phyloP scores from a whole-genome alignment of 2,888 invertebrate species.

The Bombyx huttoni region DNA sequence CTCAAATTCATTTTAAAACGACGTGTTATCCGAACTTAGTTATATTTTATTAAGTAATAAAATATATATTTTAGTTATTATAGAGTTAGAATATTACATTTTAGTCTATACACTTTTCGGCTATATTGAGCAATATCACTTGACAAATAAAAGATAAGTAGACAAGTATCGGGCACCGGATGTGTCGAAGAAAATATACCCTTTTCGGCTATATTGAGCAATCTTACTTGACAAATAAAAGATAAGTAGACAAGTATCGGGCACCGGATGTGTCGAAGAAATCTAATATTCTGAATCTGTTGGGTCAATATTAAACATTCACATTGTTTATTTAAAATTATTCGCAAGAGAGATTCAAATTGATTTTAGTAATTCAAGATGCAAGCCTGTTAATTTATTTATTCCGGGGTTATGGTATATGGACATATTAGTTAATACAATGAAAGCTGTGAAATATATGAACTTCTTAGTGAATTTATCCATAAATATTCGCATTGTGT shows the following conservation, averaged over 20 bases:
- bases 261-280: constrained; percentile 15
- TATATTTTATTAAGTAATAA: too few species aligned
- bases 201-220: too few species aligned
- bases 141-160: not conserved
- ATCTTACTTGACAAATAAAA: not conserved
- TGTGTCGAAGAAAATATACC: constrained; percentile 16
- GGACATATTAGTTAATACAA: not conserved
- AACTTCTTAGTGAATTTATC: not conserved
- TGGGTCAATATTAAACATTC: constrained; percentile 38
- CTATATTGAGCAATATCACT: too few species aligned
- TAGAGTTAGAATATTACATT: too few species aligned
- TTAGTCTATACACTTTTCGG: too few species aligned
- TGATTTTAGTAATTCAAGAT: not conserved
- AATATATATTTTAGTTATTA: too few species aligned
- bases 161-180: constrained; percentile 6
- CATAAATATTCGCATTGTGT: too few species aligned
- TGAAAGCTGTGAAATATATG: not conserved
- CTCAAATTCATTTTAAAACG: too few species aligned
- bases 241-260: constrained; percentile 3
- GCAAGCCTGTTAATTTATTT: not conserved
- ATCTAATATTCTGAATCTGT: constrained; percentile 31
- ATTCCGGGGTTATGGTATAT: not conserved
- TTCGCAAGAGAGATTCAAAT: constrained; percentile 5
- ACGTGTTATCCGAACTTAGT: too few species aligned
- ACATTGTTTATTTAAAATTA: constrained; percentile 28